These are phyloP conservation scores for Heterocephalus glaber DNA, from an alignment of 2,113 vertebrate species.

Conservation along the genomic window DNA sequence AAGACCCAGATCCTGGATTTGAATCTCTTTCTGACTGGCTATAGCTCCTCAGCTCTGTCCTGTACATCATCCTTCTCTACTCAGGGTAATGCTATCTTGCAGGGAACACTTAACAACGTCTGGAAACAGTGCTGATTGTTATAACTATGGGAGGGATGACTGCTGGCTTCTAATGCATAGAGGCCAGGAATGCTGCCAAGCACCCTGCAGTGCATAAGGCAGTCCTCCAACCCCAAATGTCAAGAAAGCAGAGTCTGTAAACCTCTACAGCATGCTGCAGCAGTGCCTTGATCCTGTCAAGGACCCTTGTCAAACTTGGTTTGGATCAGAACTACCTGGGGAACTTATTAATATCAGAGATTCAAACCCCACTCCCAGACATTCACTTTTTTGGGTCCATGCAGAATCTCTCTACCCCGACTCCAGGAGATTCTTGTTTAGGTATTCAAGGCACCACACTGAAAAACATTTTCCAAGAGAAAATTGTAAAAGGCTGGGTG, in stretches of 20 bases:
- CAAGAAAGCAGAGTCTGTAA: fast-evolving
- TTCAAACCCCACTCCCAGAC: background rate
- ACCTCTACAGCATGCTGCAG: background rate
- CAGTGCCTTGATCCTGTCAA: background rate
- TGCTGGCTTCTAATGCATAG: background rate
- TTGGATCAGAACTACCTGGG: background rate
- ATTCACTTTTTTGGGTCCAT: background rate
- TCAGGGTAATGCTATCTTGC: too few relatives aligned
- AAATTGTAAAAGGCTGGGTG: background rate
- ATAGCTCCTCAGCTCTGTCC: background rate
- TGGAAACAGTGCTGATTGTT: background rate
- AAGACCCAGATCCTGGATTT: background rate
- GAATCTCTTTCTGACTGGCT: background rate
- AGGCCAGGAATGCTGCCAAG: background rate
- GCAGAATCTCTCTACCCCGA: background rate
- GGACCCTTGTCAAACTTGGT: background rate
- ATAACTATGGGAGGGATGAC: background rate
- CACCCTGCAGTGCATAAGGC: background rate
- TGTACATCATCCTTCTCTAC: background rate
- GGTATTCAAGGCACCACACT: background rate
- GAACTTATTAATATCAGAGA: background rate
- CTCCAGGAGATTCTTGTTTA: background rate
- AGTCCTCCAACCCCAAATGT: too few relatives aligned
- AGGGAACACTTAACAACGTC: background rate
- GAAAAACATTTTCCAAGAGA: conserved; percentile 5